Conservation (phyloP, 2,888 invertebrate genomes). For the Andrena fulva region DNA sequence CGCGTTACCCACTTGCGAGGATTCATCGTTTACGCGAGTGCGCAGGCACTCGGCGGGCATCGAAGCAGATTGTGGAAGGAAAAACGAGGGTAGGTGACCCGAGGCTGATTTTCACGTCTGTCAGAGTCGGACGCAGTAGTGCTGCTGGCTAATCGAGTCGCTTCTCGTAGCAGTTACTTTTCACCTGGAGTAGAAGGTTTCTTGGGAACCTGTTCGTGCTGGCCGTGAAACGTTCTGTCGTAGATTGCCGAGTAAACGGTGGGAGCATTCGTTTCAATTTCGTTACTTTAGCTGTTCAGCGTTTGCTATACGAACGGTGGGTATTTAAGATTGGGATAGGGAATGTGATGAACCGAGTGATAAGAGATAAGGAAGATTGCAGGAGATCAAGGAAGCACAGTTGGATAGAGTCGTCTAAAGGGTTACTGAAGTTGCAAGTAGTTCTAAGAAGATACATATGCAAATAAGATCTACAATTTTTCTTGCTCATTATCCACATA, state of each 20-base stretch:
- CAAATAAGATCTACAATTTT: no score
- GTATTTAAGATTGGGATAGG: no score
- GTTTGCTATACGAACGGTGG: no score
- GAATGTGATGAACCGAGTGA: no score
- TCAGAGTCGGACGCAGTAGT: background rate
- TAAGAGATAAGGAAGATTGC: no score
- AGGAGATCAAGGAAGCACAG: no score
- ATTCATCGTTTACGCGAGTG: conserved; percentile 13
- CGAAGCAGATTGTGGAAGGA: conserved; percentile 16
- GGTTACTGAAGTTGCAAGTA: no score
- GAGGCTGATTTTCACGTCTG: conserved; percentile 57
- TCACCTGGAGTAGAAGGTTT: conserved; percentile 11
- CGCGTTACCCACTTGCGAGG: conserved; percentile 64
- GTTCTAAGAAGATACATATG: no score
- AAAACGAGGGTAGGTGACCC: conserved; percentile 39
- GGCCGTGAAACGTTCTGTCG: conserved; percentile 7
- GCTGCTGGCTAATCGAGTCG: conserved; percentile 44
- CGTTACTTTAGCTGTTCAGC: no score
- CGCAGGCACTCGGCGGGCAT: background rate
- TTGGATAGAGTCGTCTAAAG: no score
- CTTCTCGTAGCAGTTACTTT: conserved; percentile 31
- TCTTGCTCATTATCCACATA: no score
- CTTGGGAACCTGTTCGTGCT: conserved; percentile 1
- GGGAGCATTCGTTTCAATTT: background rate
- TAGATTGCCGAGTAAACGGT: background rate